Evolutionary conservation across 2,113 vertebrate species (phyloP).

Genomic region (Puma concolor): DNA sequence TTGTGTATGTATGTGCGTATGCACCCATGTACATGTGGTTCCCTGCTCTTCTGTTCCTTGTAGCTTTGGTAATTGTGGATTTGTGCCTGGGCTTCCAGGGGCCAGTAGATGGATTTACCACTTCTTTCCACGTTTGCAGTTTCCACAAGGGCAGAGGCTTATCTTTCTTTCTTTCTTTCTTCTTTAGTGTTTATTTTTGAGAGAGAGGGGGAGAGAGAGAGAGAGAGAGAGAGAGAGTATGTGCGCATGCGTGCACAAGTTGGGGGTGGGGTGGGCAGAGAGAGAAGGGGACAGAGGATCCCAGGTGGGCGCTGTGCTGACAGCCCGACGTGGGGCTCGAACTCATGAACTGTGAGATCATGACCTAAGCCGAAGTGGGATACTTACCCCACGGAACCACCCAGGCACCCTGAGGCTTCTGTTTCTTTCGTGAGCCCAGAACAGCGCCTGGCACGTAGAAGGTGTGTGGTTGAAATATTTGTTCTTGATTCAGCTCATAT

Average conservation of each 20-base stretch:
- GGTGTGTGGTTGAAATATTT: neutral
- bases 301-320: too few species aligned
- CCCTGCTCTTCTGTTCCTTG: neutral
- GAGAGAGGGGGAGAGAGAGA: too few species aligned
- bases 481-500: neutral
- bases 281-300: too few species aligned
- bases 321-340: too few species aligned
- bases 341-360: too few species aligned
- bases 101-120: neutral
- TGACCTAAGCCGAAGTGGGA: too few species aligned
- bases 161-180: neutral
- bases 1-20: neutral
- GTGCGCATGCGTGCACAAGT: too few species aligned
- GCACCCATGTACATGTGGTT: rapidly evolving
- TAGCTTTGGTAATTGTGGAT: neutral
- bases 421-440: neutral
- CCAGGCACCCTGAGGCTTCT: neutral
- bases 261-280: too few species aligned
- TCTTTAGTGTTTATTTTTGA: too few species aligned
- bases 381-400: too few species aligned
- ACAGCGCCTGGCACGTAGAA: neutral
- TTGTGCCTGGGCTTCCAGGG: neutral
- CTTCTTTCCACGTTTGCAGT: neutral
- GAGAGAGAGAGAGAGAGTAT: too few species aligned
- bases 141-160: neutral